Base-by-base conservation (phyloP, 2,797 vertebrate species). In the Enteromius treurensis region DNA sequence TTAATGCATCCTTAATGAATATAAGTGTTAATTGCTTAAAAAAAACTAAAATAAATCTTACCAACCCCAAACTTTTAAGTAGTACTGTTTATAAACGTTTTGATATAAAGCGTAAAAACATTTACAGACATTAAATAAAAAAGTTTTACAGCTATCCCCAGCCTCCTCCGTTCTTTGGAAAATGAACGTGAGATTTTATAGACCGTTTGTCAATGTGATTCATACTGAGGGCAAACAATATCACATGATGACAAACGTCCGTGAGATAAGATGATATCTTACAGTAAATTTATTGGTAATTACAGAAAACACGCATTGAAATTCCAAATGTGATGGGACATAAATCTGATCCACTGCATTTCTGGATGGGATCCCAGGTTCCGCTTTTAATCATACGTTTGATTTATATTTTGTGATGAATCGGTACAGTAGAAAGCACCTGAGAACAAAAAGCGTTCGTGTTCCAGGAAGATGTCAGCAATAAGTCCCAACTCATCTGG, bases 381-480 rank as follows among this genome's bases (percentile, higher is more conserved):
- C 51, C 1, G 53, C 53, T 71, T 68, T 55, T 65, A 75, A 68
- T 75, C 47, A 68, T 14, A 65, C 47, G 10, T 77, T 58, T 82
- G 67, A 70, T 62, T 78, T 45, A 77, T 83, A 64, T 70, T 71
- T 71, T 0, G 0, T 78, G 42, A 83, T 71, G 14, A 77, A 83
- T 62, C 40, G 21, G 29, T 83, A 49, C 51, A 78, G 82, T 51
- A 78, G 29, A 83, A 77, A 70, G 15, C 67, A 70, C 75, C 67
- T 47, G 32, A 67, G 71, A 82, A 76, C 45, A 82, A 82, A 83
- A 78, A 37, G 21, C 40, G 0, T 77, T 77, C 1, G 13, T 49
- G 64, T 34, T 83, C 75, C 51, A 83, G 64, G 75, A 83, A 64
- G 75, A 78, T 78, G 67, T 83, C 75, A 37, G 81, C 19, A 77